These are phyloP conservation scores for Ptilodon capucinus DNA, from an alignment of 2,888 invertebrate genomes.

Conservation along the genomic window DNA sequence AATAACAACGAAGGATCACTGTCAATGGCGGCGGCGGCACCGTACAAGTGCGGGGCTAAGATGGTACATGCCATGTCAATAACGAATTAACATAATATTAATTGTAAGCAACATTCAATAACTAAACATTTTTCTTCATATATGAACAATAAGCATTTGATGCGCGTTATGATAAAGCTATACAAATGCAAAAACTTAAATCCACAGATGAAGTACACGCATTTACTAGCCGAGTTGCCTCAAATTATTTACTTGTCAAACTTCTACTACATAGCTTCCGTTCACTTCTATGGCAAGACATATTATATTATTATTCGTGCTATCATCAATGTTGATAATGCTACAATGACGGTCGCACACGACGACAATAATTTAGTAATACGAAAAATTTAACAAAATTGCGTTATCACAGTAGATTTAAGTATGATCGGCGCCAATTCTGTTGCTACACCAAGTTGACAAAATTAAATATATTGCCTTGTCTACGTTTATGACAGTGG, in stretches of 20 bases:
- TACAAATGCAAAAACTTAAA: conserved; percentile 1
- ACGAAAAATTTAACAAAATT: too few species aligned
- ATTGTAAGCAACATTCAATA: not conserved
- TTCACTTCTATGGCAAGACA: too few species aligned
- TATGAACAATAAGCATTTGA: not conserved
- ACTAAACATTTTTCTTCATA: not conserved
- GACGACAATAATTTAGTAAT: too few species aligned
- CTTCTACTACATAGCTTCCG: too few species aligned
- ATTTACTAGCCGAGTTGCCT: too few species aligned
- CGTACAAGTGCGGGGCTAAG: conserved; percentile 54
- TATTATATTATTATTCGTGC: too few species aligned
- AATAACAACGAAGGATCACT: conserved; percentile 46
- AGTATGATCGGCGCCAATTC: conserved; percentile 9
- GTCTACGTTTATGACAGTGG: too few species aligned
- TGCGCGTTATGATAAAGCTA: not conserved
- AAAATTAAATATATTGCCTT: not conserved
- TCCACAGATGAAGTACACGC: not conserved
- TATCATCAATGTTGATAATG: too few species aligned
- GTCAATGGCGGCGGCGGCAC: conserved; percentile 70
- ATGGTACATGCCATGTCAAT: conserved; percentile 38
- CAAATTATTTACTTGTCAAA: too few species aligned
- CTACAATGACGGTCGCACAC: too few species aligned
- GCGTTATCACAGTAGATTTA: conserved; percentile 16
- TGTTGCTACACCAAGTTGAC: not conserved
- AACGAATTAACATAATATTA: not conserved